phyloP scores from a whole-genome alignment of 2,113 vertebrate genomes.

The Mesoclemmys tuberculata region DNA sequence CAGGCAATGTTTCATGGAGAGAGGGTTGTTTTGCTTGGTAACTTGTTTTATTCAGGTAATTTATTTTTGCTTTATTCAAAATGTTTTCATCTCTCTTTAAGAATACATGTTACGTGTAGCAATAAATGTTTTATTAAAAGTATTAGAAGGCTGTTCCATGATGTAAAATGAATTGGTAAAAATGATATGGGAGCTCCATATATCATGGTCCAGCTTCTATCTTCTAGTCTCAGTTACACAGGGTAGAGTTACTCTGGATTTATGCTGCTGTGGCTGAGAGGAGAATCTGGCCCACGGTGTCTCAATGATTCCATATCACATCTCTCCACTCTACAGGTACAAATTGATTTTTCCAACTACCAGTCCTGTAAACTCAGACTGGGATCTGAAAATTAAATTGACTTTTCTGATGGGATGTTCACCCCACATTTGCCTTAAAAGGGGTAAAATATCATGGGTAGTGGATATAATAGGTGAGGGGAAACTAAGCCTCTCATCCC shows the following conservation, averaged over 20 bases:
- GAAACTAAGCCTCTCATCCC: too few relatives aligned
- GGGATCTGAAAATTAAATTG: not conserved
- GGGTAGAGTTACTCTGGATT: not conserved
- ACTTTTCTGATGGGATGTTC: not conserved
- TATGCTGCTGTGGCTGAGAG: not conserved
- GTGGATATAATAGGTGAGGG: too few relatives aligned
- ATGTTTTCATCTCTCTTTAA: conserved; percentile 5
- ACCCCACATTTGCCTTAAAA: not conserved
- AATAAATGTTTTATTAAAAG: not conserved
- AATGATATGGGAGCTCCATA: not conserved
- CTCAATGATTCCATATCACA: not conserved
- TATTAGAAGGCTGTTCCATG: not conserved
- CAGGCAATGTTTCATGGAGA: not conserved
- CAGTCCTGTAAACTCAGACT: not conserved
- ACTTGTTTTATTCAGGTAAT: not conserved
- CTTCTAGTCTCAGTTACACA: not conserved
- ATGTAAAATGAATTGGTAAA: not conserved
- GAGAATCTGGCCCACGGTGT: not conserved
- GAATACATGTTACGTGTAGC: not conserved
- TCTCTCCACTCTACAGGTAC: not conserved
- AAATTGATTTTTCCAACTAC: not conserved
- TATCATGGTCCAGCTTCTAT: not conserved
- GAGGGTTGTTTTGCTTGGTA: not conserved
- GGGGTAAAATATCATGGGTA: too few relatives aligned
- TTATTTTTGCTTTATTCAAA: not conserved